These are phyloP conservation scores for Lophotriccus pileatus DNA, from an alignment of 2,797 vertebrate genomes.

Conservation along the genomic window DNA sequence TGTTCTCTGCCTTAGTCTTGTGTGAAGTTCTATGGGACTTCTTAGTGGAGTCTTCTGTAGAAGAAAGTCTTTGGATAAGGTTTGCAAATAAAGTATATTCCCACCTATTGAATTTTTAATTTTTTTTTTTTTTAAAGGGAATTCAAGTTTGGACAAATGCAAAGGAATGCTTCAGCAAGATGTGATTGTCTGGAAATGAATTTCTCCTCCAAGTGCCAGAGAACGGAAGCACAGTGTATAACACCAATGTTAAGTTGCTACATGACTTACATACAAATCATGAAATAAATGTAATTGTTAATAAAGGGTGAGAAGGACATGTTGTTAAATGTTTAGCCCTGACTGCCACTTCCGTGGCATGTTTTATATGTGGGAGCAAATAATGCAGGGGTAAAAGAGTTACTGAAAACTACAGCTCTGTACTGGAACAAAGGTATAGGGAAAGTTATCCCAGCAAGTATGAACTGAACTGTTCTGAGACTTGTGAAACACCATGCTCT, in stretches of 20 bases:
- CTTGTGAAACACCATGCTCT: slow-evolving; percentile 61
- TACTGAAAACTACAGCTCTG: slow-evolving; percentile 64
- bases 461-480: slow-evolving; percentile 51
- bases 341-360: slow-evolving; percentile 50
- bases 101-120: neutral
- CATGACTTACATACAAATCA: slow-evolving; percentile 56
- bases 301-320: slow-evolving; percentile 67
- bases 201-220: slow-evolving; percentile 72
- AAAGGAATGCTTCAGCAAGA: slow-evolving; percentile 98
- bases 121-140: slow-evolving; percentile 77
- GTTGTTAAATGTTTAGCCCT: slow-evolving; percentile 46
- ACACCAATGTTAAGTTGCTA: slow-evolving; percentile 63
- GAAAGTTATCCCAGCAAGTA: slow-evolving; percentile 62
- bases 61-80: neutral
- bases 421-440: slow-evolving; percentile 58
- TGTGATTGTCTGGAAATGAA: slow-evolving; percentile 79
- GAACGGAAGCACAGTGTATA: slow-evolving; percentile 74
- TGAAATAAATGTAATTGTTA: slow-evolving; percentile 66
- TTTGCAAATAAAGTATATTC: neutral
- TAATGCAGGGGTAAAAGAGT: slow-evolving; percentile 50
- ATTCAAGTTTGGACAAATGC: slow-evolving; percentile 98
- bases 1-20: neutral
- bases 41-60: neutral
- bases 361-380: slow-evolving; percentile 63
- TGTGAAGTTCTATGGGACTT: neutral